Base-by-base conservation (phyloP, 2,113 vertebrate species). In the Xiphophorus couchianus region DNA sequence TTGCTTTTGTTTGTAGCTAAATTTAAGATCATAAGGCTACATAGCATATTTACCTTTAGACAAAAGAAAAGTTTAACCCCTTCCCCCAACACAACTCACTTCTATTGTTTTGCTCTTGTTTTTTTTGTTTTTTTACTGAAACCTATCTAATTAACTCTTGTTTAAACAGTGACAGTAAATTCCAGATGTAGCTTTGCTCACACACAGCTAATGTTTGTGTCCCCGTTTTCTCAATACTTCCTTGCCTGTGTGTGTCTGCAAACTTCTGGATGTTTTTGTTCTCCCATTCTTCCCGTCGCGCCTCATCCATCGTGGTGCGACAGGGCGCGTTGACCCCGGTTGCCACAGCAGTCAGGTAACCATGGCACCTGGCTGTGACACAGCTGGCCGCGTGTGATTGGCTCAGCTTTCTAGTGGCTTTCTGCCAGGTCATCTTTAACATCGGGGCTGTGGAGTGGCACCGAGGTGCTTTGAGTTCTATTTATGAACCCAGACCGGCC, bases 321-420 rank as follows among this genome's bases (percentile, higher is more conserved):
- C 83, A 74, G 86, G 73, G 73, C 80, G 77, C 9, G 54, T 78
- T 87, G 89, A 90, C 82, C 82, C 65, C 35, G 37, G 89, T 90
- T 90, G 85, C 87, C 67, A 29, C 89, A 80, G 81, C 83, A 88
- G 85, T 85, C 88, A 88, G 89, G 92, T 90, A 90, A 88, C 90
- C 85, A 90, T 89, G 89, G 83, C 78, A 77, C 81, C 86, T 86
- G 84, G 62, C 80, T 35, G 79, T 83, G 79, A 74, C 86, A 91
- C 90, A 90, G 87, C 87, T 81, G 90, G 85, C 68, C 51, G 74
- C 22, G 4, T 78, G 69, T 71, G 86, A 91, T 87, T 88, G 88
- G 90, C 84, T 82, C 29, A 88, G 77, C 76, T 42, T 42, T 42
- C 14, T 7, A 35, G 33, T 11, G 62, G 87, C 66, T 73, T 79